These are phyloP conservation scores for Seira sanloemensis DNA, from an alignment of 2,888 invertebrate species.

Conservation along the genomic window DNA sequence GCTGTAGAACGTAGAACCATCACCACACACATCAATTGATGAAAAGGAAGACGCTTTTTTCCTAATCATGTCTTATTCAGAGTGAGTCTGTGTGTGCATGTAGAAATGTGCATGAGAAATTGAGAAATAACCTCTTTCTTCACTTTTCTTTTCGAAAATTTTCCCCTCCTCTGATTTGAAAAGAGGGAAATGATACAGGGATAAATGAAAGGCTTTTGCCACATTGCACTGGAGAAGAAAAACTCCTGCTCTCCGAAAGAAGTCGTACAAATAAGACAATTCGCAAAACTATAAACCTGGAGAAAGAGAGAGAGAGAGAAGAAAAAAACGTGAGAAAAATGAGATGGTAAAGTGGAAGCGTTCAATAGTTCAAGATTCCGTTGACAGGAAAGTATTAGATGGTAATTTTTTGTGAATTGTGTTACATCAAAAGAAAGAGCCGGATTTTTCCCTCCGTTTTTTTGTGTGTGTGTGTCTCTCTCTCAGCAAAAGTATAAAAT, in stretches of 20 bases:
- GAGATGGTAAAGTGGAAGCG: background rate
- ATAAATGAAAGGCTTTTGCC: background rate
- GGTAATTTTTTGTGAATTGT: background rate
- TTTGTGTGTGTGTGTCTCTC: background rate
- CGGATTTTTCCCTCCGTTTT: background rate
- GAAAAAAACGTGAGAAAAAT: conserved; percentile 12
- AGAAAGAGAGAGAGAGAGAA: background rate
- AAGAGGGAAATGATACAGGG: background rate
- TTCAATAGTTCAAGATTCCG: conserved; percentile 7
- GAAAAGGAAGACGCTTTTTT: background rate
- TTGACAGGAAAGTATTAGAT: background rate
- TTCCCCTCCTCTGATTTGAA: background rate
- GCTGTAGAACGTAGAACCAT: too few relatives aligned
- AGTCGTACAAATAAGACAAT: conserved; percentile 8
- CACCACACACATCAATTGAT: too few relatives aligned
- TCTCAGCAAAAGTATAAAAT: conserved; percentile 8
- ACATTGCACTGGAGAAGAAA: too few relatives aligned
- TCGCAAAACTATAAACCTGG: background rate
- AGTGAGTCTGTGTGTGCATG: too few relatives aligned
- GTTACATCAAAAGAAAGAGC: background rate
- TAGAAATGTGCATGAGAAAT: too few relatives aligned
- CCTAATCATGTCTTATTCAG: background rate
- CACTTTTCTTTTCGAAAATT: too few relatives aligned
- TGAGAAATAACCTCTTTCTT: too few relatives aligned
- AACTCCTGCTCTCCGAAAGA: too few relatives aligned